These are phyloP conservation scores for Pteropus rufus DNA, from an alignment of 2,797 vertebrate species.

Conservation along the genomic window DNA sequence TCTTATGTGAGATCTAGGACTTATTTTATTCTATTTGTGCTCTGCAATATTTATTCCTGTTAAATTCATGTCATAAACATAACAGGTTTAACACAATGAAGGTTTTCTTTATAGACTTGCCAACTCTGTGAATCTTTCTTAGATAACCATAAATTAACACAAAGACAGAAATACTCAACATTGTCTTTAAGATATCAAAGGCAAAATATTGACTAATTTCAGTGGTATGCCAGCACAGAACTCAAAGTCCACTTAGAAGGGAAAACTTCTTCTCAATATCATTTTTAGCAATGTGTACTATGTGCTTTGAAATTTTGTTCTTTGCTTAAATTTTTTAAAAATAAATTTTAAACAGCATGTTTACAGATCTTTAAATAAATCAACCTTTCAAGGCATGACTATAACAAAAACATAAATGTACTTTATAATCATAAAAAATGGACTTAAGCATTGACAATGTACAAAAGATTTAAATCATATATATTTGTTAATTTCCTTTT, in stretches of 20 bases:
- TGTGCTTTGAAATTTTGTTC: background rate
- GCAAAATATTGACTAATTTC: background rate
- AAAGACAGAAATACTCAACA: slow-evolving; percentile 11
- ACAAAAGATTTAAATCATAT: background rate
- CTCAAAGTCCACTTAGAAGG: background rate
- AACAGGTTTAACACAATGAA: background rate
- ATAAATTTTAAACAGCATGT: background rate
- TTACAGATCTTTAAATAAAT: background rate
- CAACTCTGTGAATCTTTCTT: background rate
- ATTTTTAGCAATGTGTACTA: background rate
- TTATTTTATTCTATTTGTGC: slow-evolving; percentile 49
- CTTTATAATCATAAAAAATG: background rate
- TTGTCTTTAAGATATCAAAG: background rate
- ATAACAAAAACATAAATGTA: background rate
- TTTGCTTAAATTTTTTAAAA: background rate
- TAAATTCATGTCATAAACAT: slow-evolving; percentile 28
- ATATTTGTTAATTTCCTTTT: slow-evolving; percentile 48
- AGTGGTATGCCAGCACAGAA: background rate
- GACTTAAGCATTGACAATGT: background rate
- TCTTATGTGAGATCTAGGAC: slow-evolving; percentile 52
- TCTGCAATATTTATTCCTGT: background rate
- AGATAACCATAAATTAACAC: background rate
- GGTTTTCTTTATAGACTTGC: background rate
- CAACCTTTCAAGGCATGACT: background rate
- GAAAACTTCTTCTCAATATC: background rate